These are phyloP conservation scores for Puntigrus tetrazona DNA, from an alignment of 2,113 vertebrate genomes.

Conservation along the genomic window DNA sequence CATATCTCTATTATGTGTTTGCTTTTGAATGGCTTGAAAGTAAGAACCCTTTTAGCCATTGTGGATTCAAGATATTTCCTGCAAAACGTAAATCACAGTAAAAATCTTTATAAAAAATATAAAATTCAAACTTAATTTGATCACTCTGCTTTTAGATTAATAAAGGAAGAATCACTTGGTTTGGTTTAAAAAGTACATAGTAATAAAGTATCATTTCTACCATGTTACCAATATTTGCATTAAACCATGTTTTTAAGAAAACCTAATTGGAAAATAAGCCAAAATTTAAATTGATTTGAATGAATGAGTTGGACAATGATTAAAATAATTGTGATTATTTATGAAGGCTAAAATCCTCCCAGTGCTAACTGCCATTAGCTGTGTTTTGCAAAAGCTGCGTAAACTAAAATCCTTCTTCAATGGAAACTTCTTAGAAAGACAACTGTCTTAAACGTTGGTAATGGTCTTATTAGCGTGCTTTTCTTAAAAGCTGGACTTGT, in stretches of 20 bases:
- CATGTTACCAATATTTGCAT: no score
- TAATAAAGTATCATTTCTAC: background rate
- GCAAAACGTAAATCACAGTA: background rate
- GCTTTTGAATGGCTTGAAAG: background rate
- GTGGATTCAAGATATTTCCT: background rate
- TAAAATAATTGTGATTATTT: background rate
- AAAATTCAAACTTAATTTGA: no score
- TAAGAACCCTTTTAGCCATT: background rate
- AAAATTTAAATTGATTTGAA: background rate
- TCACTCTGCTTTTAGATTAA: background rate
- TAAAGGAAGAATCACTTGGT: background rate
- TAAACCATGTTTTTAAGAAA: background rate
- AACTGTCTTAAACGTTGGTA: background rate
- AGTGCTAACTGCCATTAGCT: background rate
- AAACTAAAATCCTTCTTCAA: no score
- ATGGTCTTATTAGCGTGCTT: background rate
- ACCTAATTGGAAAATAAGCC: background rate
- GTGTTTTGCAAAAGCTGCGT: no score
- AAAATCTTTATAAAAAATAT: no score
- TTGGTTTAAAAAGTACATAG: background rate
- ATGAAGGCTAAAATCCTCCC: no score
- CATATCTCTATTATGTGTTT: background rate
- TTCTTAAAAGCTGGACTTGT: constrained; percentile 9
- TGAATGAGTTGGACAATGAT: background rate
- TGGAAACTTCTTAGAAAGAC: background rate